These are phyloP conservation scores for Simalia tracyae DNA, from an alignment of 2,797 vertebrate genomes.

Conservation along the genomic window DNA sequence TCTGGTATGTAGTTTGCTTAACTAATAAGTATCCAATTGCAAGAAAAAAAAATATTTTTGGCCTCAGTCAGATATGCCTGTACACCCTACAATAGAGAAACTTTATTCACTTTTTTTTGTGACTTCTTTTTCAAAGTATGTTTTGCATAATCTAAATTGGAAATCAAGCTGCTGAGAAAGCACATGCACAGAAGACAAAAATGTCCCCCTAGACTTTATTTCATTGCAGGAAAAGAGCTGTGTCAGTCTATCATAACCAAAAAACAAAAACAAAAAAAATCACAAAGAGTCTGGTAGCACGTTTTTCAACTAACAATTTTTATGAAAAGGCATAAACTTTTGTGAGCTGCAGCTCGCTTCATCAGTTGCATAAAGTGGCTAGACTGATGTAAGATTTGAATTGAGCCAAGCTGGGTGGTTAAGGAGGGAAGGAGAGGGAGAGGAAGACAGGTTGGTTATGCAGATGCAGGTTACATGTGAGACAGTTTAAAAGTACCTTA, in stretches of 20 bases:
- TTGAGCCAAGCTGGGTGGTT: background rate
- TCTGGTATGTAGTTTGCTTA: no score
- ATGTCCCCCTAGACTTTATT: background rate
- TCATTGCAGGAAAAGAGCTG: background rate
- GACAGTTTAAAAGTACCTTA: background rate
- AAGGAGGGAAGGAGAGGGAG: background rate
- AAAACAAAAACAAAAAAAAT: background rate
- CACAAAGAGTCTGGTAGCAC: no score
- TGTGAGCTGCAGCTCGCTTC: background rate
- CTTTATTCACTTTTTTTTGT: background rate
- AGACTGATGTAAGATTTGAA: background rate
- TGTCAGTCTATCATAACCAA: background rate
- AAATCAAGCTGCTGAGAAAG: background rate
- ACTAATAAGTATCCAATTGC: background rate
- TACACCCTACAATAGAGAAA: background rate
- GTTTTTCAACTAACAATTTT: background rate
- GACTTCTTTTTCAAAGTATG: background rate
- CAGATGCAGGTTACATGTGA: background rate
- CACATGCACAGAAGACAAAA: background rate
- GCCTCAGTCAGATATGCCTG: background rate
- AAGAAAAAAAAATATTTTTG: background rate
- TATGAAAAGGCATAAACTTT: background rate
- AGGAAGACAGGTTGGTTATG: background rate
- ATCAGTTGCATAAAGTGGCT: background rate
- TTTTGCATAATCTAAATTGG: background rate